Evolutionary conservation across 2,113 vertebrate species (phyloP).

Genomic region (Myotis lucifugus): DNA sequence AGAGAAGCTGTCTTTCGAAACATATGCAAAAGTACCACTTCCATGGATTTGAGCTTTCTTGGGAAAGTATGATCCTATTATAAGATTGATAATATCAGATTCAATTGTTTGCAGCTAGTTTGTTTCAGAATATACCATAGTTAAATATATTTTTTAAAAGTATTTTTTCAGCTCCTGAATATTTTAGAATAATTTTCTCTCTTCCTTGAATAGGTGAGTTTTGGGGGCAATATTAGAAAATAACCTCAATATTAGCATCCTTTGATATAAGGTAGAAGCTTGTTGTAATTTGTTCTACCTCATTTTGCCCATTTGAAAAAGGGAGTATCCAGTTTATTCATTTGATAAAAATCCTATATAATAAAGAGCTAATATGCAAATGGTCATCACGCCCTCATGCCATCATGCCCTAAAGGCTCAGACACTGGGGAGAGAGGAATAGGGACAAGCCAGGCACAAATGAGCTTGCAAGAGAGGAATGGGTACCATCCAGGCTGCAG

Average conservation of each 20-base stretch:
- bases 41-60: background rate
- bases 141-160: background rate
- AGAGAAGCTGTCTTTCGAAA: background rate
- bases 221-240: background rate
- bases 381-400: no score
- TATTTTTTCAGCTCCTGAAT: background rate
- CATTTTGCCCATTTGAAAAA: conserved; percentile 17
- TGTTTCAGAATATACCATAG: background rate
- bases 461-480: no score
- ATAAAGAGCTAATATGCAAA: no score
- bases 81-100: background rate
- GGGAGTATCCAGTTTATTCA: background rate
- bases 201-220: background rate
- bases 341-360: background rate
- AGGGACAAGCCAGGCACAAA: no score
- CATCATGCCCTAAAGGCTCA: no score
- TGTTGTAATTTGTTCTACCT: background rate
- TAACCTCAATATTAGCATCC: background rate
- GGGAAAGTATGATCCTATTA: background rate
- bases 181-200: background rate
- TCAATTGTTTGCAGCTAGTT: background rate
- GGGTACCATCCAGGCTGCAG: no score
- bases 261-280: background rate
- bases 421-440: no score
- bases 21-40: background rate